Conservation (phyloP, 1,140 invertebrate species). For the Artemia franciscana region DNA sequence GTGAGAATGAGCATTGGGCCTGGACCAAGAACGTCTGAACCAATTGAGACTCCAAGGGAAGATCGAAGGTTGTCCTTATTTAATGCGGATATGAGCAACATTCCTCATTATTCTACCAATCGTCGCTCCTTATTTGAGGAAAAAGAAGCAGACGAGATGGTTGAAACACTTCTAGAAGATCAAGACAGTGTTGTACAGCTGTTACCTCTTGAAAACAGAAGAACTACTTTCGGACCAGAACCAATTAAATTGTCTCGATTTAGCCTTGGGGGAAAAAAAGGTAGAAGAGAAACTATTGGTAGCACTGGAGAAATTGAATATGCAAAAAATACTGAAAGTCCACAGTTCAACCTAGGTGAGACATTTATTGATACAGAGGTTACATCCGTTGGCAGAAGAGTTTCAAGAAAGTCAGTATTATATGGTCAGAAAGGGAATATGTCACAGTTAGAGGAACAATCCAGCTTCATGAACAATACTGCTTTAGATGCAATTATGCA, state of each 20-base stretch:
- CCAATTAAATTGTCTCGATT: neutral
- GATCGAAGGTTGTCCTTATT: neutral
- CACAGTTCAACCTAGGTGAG: neutral
- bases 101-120: too few species aligned
- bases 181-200: neutral
- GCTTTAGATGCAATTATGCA: neutral
- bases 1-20: neutral
- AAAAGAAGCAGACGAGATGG: too few species aligned
- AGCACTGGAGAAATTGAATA: neutral
- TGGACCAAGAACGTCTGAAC: neutral
- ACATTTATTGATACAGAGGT: neutral
- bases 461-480: neutral
- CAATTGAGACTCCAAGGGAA: neutral
- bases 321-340: neutral
- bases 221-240: neutral
- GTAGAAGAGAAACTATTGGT: neutral
- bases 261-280: neutral
- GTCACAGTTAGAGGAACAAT: neutral
- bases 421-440: neutral
- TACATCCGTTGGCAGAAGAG: neutral
- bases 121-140: too few species aligned
- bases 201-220: neutral
- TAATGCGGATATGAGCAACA: neutral
- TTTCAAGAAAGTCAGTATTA: neutral
- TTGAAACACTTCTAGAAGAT: too few species aligned